Evolutionary conservation across 2,888 invertebrate genomes (phyloP).

Genomic region (Meiosimyza decipiens): DNA sequence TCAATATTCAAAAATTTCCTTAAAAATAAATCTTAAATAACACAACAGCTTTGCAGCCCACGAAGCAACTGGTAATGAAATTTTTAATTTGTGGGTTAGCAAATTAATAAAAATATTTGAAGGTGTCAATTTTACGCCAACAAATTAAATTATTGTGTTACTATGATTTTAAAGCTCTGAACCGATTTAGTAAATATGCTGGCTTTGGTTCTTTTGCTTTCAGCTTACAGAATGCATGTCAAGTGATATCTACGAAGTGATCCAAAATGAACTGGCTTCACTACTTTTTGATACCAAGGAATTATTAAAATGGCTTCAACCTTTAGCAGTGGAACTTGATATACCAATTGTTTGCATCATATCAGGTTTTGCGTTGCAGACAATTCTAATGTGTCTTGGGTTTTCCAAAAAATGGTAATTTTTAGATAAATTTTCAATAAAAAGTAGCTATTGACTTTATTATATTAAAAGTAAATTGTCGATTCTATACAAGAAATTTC

Average conservation of each 20-base stretch:
- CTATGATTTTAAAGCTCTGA: background rate
- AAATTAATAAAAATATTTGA: constrained; percentile 39
- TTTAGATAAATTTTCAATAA: too few species aligned
- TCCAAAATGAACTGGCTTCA: background rate
- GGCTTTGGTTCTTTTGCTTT: background rate
- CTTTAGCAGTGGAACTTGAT: constrained; percentile 24
- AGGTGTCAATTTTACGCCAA: constrained; percentile 11
- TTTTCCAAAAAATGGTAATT: constrained; percentile 35
- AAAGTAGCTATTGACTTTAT: too few species aligned
- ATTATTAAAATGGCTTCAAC: constrained; percentile 36
- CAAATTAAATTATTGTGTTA: constrained; percentile 23
- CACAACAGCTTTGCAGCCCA: constrained; percentile 2
- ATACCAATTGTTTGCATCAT: constrained; percentile 21
- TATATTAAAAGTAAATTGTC: too few species aligned
- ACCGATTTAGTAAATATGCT: background rate
- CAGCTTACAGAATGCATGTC: background rate
- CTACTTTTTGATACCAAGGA: constrained; percentile 36
- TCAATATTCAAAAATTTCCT: background rate
- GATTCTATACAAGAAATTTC: too few species aligned
- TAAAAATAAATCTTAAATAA: constrained; percentile 58
- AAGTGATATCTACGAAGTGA: background rate
- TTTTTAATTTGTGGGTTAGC: constrained; percentile 38
- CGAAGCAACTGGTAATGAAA: constrained; percentile 23
- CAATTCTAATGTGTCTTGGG: constrained; percentile 31
- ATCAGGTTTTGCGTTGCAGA: constrained; percentile 31